Evolutionary conservation across 2,888 invertebrate species (phyloP).

Genomic region (Schizaphis graminum): DNA sequence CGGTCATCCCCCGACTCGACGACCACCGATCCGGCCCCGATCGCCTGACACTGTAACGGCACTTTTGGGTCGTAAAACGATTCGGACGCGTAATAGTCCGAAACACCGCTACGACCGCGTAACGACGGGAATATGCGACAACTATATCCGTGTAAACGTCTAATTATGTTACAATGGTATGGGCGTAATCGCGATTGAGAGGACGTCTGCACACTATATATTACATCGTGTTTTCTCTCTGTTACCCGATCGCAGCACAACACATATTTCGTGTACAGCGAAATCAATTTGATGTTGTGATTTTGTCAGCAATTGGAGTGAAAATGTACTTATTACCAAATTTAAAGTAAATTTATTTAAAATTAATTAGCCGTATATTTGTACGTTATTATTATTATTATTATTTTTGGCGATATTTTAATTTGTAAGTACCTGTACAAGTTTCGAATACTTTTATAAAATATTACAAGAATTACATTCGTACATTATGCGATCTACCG

Average conservation of each 20-base stretch:
- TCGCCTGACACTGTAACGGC: neutral
- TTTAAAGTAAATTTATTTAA: neutral
- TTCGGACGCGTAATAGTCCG: neutral
- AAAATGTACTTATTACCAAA: neutral
- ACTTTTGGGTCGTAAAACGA: neutral
- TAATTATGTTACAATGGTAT: neutral
- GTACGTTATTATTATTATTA: neutral
- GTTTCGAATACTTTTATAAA: neutral
- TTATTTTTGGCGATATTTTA: neutral
- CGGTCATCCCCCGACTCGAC: neutral
- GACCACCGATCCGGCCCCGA: neutral
- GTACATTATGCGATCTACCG: no score
- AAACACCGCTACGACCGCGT: neutral
- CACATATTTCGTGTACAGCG: neutral
- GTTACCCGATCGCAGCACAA: neutral
- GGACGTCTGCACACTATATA: neutral
- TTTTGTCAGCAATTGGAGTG: neutral
- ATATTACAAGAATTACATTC: neutral
- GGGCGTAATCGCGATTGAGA: neutral
- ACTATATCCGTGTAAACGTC: neutral
- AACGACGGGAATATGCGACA: neutral
- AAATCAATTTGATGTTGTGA: neutral
- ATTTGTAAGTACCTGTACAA: neutral
- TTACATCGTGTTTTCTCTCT: neutral
- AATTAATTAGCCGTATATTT: neutral